Evolutionary conservation across 2,113 vertebrate species (phyloP).

Genomic region (Elanoides forficatus): DNA sequence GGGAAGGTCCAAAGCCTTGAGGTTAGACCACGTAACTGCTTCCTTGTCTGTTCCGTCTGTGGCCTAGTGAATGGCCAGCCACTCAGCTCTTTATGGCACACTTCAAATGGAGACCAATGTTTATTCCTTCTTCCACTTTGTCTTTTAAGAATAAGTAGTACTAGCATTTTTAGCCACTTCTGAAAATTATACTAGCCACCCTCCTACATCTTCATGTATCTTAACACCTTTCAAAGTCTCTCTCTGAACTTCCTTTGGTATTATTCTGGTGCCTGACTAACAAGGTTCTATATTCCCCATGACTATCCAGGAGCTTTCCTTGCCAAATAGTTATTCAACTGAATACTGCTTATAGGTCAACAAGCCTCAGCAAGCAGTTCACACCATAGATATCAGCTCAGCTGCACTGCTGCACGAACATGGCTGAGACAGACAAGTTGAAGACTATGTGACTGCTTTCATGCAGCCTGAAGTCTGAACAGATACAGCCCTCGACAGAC

Average conservation of each 20-base stretch:
- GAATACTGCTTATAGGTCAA: background rate
- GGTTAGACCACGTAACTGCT: background rate
- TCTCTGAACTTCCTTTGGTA: background rate
- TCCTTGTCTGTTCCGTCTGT: fast-evolving
- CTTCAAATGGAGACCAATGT: background rate
- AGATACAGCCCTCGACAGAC: background rate
- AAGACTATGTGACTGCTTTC: background rate
- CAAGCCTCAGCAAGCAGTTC: background rate
- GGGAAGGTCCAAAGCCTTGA: background rate
- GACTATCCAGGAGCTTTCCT: background rate
- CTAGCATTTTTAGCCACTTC: background rate
- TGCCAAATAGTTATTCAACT: background rate
- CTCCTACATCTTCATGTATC: background rate
- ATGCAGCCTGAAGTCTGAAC: background rate
- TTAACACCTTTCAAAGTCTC: background rate
- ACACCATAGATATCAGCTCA: background rate
- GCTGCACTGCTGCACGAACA: background rate
- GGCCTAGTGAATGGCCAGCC: background rate
- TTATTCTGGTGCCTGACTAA: background rate
- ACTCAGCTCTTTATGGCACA: background rate
- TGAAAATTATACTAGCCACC: background rate
- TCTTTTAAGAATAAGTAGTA: background rate
- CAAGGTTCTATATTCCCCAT: fast-evolving
- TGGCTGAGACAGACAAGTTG: background rate
- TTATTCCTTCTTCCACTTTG: background rate